A percentile compares a stretch with the other conserved stretches of the same genome.
Conservation (phyloP, 2,113 vertebrate species). For the Corvus cornix region DNA sequence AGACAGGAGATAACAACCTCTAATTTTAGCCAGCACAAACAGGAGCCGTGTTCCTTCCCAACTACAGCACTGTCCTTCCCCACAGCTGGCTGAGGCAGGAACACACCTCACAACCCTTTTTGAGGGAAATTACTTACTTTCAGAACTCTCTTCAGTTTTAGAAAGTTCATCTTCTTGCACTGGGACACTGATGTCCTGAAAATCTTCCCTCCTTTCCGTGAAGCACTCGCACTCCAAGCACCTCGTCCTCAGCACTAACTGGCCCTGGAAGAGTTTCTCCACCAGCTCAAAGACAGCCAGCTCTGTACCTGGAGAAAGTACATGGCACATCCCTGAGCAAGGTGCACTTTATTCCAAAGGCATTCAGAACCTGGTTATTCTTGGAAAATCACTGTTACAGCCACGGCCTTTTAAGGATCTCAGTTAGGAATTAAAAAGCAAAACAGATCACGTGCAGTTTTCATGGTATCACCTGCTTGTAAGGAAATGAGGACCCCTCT, state of each 20-base stretch:
- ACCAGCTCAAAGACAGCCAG: slow-evolving; percentile 84
- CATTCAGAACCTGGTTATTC: not conserved
- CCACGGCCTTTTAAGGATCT: not conserved
- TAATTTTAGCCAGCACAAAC: not conserved
- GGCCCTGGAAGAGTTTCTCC: slow-evolving; percentile 94
- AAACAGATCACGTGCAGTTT: not conserved
- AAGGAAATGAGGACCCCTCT: not conserved
- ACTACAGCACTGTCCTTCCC: not conserved
- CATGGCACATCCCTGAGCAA: not conserved
- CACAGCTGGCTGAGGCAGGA: not conserved
- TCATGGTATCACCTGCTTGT: accelerated
- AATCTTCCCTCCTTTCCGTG: slow-evolving; percentile 94
- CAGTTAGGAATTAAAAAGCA: not conserved
- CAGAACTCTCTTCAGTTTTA: slow-evolving; percentile 81
- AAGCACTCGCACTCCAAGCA: slow-evolving; percentile 97
- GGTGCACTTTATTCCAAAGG: not conserved
- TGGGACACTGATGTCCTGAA: slow-evolving; percentile 97
- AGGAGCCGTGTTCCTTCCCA: not conserved
- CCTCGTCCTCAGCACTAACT: slow-evolving; percentile 90
- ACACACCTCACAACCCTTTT: not conserved
- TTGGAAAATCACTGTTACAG: not conserved
- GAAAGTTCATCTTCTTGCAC: slow-evolving; percentile 90
- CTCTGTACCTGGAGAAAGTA: slow-evolving; percentile 65
- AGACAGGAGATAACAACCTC: not conserved
- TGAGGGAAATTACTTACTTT: slow-evolving; percentile 73